phyloP scores from a whole-genome alignment of 2,113 vertebrate species.

The Menidia beryllina region DNA sequence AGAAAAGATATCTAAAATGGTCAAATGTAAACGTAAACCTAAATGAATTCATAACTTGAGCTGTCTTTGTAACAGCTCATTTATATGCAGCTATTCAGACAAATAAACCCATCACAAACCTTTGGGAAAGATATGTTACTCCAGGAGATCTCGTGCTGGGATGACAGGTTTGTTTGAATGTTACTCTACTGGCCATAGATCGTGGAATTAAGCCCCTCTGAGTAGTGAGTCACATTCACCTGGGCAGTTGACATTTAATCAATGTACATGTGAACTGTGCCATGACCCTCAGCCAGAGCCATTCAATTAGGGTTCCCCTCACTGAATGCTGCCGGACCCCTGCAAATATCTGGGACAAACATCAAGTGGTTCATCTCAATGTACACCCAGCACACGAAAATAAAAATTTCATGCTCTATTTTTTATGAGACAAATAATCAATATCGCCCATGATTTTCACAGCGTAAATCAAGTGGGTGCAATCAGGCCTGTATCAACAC shows the following conservation, averaged over 20 bases:
- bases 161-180: slow-evolving; percentile 66
- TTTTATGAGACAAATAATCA: slow-evolving; percentile 63
- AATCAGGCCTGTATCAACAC: slow-evolving; percentile 53
- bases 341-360: slow-evolving; percentile 56
- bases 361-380: slow-evolving; percentile 52
- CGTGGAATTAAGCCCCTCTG: slow-evolving; percentile 62
- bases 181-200: slow-evolving; percentile 72
- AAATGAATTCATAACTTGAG: no score
- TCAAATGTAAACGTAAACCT: no score
- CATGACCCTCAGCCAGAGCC: slow-evolving; percentile 74
- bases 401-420: slow-evolving; percentile 55
- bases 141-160: slow-evolving; percentile 8
- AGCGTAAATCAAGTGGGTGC: slow-evolving; percentile 9
- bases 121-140: slow-evolving; percentile 7
- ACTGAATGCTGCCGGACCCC: slow-evolving; percentile 63
- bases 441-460: slow-evolving; percentile 24
- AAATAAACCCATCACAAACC: not conserved
- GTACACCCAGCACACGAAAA: slow-evolving; percentile 38
- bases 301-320: slow-evolving; percentile 78
- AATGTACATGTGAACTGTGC: slow-evolving; percentile 83
- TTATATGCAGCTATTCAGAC: not conserved
- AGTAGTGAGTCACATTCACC: slow-evolving; percentile 83
- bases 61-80: no score
- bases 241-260: slow-evolving; percentile 82
- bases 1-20: no score